Conservation (phyloP, 2,113 vertebrate species). For the Corythornis madagascariensis region DNA sequence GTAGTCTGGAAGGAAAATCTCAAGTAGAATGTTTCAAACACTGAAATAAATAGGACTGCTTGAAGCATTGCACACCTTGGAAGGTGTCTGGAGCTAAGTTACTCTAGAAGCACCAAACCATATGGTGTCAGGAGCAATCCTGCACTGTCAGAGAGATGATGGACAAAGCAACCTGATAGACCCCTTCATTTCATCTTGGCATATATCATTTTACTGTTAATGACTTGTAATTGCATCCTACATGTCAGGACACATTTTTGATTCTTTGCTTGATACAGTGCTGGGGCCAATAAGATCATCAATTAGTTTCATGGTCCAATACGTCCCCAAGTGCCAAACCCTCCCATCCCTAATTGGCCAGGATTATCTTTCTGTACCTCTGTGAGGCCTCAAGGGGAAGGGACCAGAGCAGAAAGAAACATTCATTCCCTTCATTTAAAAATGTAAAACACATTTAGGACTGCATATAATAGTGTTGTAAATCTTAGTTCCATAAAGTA, state of each 20-base stretch:
- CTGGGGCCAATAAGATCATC: not conserved
- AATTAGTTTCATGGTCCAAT: not conserved
- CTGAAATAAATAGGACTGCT: not conserved
- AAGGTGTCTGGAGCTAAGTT: not conserved
- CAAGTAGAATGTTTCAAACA: not conserved
- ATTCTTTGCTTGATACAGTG: not conserved
- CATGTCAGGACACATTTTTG: conserved; percentile 43
- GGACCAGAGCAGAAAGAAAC: not conserved
- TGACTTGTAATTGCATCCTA: conserved; percentile 29
- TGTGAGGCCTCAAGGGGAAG: not conserved
- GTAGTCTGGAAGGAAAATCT: not conserved
- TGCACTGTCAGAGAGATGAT: not conserved
- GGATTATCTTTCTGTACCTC: not conserved
- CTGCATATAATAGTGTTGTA: conserved; percentile 40
- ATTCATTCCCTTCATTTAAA: conserved; percentile 35
- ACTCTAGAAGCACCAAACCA: not conserved
- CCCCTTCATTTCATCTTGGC: not conserved
- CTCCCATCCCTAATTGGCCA: not conserved
- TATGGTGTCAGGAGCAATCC: conserved; percentile 34
- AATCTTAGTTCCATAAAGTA: conserved; percentile 61
- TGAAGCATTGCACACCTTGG: accelerated
- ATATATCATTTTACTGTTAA: conserved; percentile 46
- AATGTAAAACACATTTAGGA: conserved; percentile 51
- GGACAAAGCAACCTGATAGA: not conserved
- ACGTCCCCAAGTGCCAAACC: not conserved